phyloP scores from a whole-genome alignment of 2,888 invertebrate genomes.

The Drosophila stalkeri region DNA sequence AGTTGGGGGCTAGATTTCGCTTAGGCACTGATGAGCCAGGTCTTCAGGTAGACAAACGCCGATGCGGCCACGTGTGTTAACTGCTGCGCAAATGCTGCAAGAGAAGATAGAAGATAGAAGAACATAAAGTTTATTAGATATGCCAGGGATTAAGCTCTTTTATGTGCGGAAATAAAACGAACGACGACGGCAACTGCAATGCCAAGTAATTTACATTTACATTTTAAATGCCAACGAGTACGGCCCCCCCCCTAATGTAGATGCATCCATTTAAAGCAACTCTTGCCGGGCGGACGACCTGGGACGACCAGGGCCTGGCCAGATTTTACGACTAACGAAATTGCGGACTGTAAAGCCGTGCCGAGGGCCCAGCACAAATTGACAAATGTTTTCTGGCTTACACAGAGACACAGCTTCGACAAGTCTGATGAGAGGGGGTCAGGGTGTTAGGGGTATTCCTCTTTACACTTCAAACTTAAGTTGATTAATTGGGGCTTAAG shows the following conservation, averaged over 20 bases:
- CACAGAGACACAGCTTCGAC: conserved; percentile 7
- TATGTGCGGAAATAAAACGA: conserved; percentile 57
- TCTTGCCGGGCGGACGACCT: conserved; percentile 13
- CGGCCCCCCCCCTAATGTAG: conserved; percentile 31
- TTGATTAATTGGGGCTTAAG: conserved; percentile 70
- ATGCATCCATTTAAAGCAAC: conserved; percentile 48
- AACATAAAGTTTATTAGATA: conserved; percentile 66
- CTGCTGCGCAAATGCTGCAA: conserved; percentile 69
- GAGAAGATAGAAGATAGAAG: conserved; percentile 48
- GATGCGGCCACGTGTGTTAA: conserved; percentile 61
- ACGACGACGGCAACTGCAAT: conserved; percentile 26
- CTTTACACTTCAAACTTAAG: conserved; percentile 50
- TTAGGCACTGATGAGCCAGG: conserved; percentile 78
- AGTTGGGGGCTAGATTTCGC: not conserved
- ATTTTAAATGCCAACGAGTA: conserved; percentile 30
- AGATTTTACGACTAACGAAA: conserved; percentile 50
- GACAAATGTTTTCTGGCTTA: conserved; percentile 61
- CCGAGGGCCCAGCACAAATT: conserved; percentile 54
- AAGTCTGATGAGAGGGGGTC: conserved; percentile 1
- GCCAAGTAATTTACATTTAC: conserved; percentile 49
- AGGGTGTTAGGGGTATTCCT: not conserved
- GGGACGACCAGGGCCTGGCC: conserved; percentile 20
- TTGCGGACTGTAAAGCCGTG: conserved; percentile 51
- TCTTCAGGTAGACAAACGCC: conserved; percentile 70
- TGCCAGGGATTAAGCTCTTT: conserved; percentile 48